Base-by-base conservation (phyloP, 2,113 vertebrate species). In the Heterochromis multidens region DNA sequence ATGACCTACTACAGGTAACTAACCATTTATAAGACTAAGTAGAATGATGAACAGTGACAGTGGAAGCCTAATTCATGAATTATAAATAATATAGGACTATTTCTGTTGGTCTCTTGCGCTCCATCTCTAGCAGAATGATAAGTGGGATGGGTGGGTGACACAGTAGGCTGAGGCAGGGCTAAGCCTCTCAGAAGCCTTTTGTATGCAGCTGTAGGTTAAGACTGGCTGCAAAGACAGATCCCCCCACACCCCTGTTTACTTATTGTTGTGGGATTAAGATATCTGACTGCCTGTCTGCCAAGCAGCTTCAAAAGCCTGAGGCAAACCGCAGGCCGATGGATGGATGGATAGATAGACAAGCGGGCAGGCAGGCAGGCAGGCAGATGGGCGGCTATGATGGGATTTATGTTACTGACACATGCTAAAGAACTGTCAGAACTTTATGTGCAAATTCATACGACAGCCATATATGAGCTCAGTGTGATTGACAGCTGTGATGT, bases 261-360 rank as follows among this genome's bases (percentile, higher is more conserved):
- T 88, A 93, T 95, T 93, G 91, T 93, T 91, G 79, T 81, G 91
- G 91, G 92, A 94, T 94, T 94, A 92, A 91, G 92, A 91, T 90
- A 89, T 89, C 88, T 89, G 80, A 88, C 90, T 84, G 90, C 67
- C 79, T 92, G 89, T 91, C 87, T 88, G 80, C 63, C 59, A 33
- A 76, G 52, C 81, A 60, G 89, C 91, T 84, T 88, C 16, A 67
- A 78, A 91, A 80, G 81, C 92, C 91, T 3, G 21, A 43, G 91
- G 89, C 93, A 23, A 89, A 46, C 70, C 58, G 16, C 54, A 35
- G 83, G 21, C 49, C 12, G 46, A 31, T 6, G 35, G 84, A 62
- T 17, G 65, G 72, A 79, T 25, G 77, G 74, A 74, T n/a, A 70
- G 76, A 77, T 8, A 25, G 65, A 70, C n/a, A n/a, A n/a, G n/a